Percentiles rank a stretch among this genome's conserved stretches.
Conservation (phyloP, 2,113 vertebrate species). For the Callorhinus ursinus region DNA sequence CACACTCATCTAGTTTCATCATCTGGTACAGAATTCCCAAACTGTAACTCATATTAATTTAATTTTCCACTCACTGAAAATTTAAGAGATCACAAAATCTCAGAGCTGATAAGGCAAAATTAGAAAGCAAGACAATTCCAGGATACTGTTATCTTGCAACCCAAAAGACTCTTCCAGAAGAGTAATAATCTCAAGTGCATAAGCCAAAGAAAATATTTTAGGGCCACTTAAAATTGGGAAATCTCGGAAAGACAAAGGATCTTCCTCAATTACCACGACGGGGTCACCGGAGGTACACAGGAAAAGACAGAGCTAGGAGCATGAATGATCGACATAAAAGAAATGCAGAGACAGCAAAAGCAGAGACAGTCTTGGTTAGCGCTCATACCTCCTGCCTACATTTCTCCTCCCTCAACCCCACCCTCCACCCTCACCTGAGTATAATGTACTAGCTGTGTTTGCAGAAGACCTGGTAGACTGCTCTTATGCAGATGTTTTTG, state of each 20-base stretch:
- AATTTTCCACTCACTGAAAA: constrained; percentile 13
- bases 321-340: not conserved
- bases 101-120: not conserved
- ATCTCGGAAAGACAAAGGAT: not conserved
- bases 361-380: not conserved
- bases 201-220: not conserved
- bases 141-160: not conserved
- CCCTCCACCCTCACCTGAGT: not conserved
- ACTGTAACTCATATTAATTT: not conserved
- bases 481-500: not conserved
- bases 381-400: not conserved
- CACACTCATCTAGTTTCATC: not conserved
- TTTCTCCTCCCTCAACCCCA: not conserved
- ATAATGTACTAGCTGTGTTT: not conserved
- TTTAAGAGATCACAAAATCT: constrained; percentile 7
- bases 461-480: not conserved
- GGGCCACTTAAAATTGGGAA: not conserved
- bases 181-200: not conserved
- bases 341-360: not conserved
- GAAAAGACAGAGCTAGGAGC: not conserved
- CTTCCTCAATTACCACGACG: not conserved
- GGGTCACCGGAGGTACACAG: not conserved
- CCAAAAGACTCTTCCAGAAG: not conserved
- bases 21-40: not conserved
- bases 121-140: constrained; percentile 10